These are phyloP conservation scores for Anoplophora glabripennis DNA, from an alignment of 1,140 invertebrate species.

Conservation along the genomic window DNA sequence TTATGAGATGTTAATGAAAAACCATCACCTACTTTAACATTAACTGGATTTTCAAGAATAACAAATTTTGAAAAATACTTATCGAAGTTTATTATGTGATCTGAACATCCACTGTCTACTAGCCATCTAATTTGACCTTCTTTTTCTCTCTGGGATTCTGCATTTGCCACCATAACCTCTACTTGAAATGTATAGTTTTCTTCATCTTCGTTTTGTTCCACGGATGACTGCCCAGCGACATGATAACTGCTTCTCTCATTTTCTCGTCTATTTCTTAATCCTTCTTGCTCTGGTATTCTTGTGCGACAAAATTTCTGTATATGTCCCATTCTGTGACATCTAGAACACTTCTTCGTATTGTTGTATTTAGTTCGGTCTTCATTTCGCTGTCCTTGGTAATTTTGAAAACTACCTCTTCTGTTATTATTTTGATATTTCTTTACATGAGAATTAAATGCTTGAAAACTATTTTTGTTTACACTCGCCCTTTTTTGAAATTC, in stretches of 20 bases:
- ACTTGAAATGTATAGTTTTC: neutral
- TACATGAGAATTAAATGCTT: no score
- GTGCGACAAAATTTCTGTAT: neutral
- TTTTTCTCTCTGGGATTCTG: neutral
- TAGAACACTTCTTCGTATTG: slow-evolving; percentile 6
- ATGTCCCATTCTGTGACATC: neutral
- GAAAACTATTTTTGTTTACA: no score
- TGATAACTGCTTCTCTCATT: neutral
- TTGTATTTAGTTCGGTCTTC: slow-evolving; percentile 1
- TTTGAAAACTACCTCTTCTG: no score
- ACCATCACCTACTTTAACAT: slow-evolving; percentile 33
- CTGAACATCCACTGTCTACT: slow-evolving; percentile 45
- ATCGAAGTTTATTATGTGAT: slow-evolving; percentile 45
- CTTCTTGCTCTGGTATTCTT: neutral
- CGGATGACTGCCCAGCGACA: no score
- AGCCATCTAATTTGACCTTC: slow-evolving; percentile 29
- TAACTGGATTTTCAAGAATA: slow-evolving; percentile 30
- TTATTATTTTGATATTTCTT: no score
- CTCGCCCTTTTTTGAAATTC: slow-evolving; percentile 3
- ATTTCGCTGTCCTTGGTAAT: neutral
- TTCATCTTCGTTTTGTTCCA: neutral
- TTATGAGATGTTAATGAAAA: slow-evolving; percentile 37
- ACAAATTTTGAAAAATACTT: slow-evolving; percentile 40
- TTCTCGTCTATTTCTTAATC: neutral
- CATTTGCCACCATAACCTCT: neutral